Conservation (phyloP, 2,797 vertebrate genomes). For the Mus spretus region DNA sequence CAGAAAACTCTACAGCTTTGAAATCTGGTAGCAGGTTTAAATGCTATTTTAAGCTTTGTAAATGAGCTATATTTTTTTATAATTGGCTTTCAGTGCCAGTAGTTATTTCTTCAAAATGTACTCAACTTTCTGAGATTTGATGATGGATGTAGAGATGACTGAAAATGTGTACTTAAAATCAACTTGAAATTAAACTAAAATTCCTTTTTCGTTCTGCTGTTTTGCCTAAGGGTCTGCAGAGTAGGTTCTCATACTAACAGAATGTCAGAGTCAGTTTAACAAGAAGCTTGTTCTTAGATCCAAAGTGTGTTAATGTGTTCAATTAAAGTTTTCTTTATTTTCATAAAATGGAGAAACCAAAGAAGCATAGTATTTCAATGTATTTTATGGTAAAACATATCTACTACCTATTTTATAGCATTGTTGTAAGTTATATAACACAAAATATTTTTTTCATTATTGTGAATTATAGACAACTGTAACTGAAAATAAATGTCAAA, state of each 20-base stretch:
- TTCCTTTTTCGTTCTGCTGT: background rate
- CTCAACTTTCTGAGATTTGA: background rate
- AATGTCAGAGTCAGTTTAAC: background rate
- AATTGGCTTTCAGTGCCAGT: slow-evolving; percentile 49
- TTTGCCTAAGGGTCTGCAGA: slow-evolving; percentile 37
- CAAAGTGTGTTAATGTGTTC: background rate
- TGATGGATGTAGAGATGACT: slow-evolving; percentile 48
- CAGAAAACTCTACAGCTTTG: background rate
- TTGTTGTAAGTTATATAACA: background rate
- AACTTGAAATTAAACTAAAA: slow-evolving; percentile 55
- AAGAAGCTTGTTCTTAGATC: background rate
- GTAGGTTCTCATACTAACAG: background rate
- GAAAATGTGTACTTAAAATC: slow-evolving; percentile 12
- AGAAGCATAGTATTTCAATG: background rate
- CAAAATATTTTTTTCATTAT: background rate
- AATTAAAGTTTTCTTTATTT: background rate
- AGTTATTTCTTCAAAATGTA: slow-evolving; percentile 22
- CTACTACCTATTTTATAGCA: background rate
- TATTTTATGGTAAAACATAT: background rate
- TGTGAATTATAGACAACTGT: background rate
- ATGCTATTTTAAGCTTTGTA: slow-evolving; percentile 31
- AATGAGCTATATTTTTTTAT: slow-evolving; percentile 29
- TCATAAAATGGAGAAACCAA: slow-evolving; percentile 21
- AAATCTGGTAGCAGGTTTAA: slow-evolving; percentile 51
- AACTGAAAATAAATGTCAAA: slow-evolving; percentile 45